Conservation (phyloP, 2,113 vertebrate species). For the Hemiscyllium ocellatum region DNA sequence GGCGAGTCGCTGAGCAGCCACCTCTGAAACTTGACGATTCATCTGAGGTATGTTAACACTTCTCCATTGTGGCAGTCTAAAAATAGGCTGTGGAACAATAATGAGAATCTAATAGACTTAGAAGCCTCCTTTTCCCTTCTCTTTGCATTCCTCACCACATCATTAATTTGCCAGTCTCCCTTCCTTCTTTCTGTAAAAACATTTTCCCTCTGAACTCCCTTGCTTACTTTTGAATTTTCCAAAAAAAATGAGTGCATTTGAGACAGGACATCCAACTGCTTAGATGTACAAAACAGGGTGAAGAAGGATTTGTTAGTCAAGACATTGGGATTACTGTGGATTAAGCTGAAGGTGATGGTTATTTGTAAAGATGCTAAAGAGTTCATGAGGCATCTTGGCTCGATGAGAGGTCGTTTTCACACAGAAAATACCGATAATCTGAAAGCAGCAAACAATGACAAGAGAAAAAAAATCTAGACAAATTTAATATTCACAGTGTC, state of each 20-base stretch:
- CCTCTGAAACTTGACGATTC: constrained; percentile 90
- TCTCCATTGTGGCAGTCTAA: not conserved
- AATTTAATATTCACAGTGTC: not conserved
- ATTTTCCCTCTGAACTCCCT: not conserved
- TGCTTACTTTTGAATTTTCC: not conserved
- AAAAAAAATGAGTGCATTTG: not conserved
- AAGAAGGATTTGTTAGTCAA: not conserved
- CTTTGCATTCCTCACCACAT: not conserved
- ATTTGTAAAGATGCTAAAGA: not conserved
- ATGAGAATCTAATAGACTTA: not conserved
- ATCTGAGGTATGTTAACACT: constrained; percentile 67
- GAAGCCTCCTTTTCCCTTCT: not conserved
- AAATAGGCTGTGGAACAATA: not conserved
- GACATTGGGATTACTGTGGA: not conserved
- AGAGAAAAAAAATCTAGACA: not conserved
- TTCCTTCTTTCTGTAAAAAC: not conserved
- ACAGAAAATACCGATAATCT: not conserved
- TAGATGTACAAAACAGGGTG: not conserved
- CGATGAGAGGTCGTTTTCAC: not conserved
- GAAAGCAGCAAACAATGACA: not conserved
- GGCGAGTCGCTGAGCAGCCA: constrained; percentile 84
- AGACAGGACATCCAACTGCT: not conserved
- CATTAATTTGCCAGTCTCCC: not conserved
- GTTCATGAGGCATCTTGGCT: not conserved
- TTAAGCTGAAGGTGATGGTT: not conserved